A percentile compares a stretch with the other conserved stretches of the same genome.
These are phyloP conservation scores for Eulemur mongoz DNA, from an alignment of 2,797 vertebrate species.

Conservation along the genomic window DNA sequence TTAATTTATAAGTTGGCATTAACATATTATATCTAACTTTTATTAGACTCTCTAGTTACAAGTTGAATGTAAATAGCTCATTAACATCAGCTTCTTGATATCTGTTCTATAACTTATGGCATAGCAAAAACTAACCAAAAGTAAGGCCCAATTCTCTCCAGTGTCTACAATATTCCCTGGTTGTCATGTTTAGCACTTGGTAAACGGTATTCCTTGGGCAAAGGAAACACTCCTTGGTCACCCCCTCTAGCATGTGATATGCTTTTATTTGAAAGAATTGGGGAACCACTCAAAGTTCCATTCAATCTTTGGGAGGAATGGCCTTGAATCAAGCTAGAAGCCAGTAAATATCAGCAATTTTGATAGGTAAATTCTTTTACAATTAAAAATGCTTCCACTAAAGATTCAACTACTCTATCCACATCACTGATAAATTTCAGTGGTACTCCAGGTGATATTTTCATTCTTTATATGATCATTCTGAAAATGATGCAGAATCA, in stretches of 20 bases:
- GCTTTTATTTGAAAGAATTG: not conserved
- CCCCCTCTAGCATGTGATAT: rapidly evolving
- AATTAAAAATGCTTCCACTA: not conserved
- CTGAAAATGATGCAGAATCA: not conserved
- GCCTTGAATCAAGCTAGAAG: not conserved
- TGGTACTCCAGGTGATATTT: not conserved
- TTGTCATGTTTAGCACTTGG: not conserved
- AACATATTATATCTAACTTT: conserved; percentile 68
- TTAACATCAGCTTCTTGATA: conserved; percentile 69
- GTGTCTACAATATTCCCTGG: not conserved
- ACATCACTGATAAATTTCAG: not conserved
- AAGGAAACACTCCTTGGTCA: not conserved
- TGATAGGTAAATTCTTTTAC: not conserved
- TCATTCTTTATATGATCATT: not conserved
- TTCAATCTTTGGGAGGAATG: not conserved
- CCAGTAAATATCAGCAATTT: not conserved
- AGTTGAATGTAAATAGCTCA: conserved; percentile 57
- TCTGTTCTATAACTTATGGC: conserved; percentile 47
- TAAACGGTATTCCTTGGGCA: not conserved
- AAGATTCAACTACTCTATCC: not conserved
- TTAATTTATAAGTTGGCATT: conserved; percentile 78
- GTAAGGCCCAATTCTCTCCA: not conserved
- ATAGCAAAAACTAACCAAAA: conserved; percentile 63
- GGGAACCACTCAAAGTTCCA: not conserved
- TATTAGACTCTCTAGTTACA: conserved; percentile 71